Percentiles rank a stretch among this genome's conserved stretches.
phyloP scores from a whole-genome alignment of 2,797 vertebrate species.

The Hirundo rustica region DNA sequence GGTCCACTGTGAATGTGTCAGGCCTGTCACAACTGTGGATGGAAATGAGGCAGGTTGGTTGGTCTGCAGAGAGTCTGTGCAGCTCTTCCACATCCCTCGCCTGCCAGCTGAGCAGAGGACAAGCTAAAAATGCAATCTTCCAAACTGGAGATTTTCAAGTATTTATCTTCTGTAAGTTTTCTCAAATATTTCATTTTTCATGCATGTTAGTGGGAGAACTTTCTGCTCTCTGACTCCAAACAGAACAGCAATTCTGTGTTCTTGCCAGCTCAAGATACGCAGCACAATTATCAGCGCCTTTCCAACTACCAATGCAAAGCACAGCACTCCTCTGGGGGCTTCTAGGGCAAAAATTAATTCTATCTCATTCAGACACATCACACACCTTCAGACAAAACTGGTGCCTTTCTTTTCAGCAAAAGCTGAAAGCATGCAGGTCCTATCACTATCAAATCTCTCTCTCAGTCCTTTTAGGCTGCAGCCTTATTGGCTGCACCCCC shows the following conservation, averaged over 20 bases:
- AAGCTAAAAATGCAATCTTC: not conserved
- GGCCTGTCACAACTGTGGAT: constrained; percentile 29
- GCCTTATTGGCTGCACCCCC: not conserved
- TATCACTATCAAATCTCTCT: not conserved
- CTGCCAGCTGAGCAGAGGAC: not conserved
- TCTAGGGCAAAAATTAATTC: not conserved
- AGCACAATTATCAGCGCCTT: not conserved
- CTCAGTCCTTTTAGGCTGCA: not conserved
- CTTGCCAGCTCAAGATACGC: not conserved
- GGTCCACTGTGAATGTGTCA: not conserved
- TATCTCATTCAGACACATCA: not conserved
- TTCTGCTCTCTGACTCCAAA: not conserved
- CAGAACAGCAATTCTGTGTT: not conserved
- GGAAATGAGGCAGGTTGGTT: not conserved
- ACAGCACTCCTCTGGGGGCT: not conserved
- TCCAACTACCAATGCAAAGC: not conserved
- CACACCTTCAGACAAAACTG: not conserved
- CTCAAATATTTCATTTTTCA: not conserved
- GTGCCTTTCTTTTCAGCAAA: not conserved
- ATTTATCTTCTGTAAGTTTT: not conserved
- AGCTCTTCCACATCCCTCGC: not conserved
- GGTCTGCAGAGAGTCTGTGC: not conserved
- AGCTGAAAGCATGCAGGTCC: not conserved
- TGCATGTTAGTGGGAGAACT: not conserved
- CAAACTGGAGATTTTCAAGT: not conserved